A percentile compares a stretch with the other conserved stretches of the same genome.
Evolutionary conservation across 1,140 invertebrate species (phyloP).

Genomic region (Popillia japonica): DNA sequence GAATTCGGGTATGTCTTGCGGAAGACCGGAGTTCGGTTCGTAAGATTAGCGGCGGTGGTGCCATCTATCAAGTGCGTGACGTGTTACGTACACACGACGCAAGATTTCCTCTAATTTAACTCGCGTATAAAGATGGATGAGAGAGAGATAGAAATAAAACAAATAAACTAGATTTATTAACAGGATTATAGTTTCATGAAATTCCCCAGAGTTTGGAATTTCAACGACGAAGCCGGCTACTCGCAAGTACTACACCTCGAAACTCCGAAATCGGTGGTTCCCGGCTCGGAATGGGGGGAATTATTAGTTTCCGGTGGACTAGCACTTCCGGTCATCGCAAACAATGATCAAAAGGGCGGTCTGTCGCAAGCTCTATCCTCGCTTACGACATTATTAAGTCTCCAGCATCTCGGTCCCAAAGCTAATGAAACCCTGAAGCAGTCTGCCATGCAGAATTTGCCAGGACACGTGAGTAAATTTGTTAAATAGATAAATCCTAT

Average conservation of each 20-base stretch:
- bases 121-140: no score
- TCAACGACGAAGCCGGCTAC: constrained; percentile 73
- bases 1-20: neutral
- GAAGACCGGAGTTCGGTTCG: neutral
- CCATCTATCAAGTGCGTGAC: neutral
- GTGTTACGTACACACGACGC: neutral
- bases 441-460: constrained; percentile 62
- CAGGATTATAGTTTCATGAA: no score
- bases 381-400: constrained; percentile 60
- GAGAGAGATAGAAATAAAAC: no score
- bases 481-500: no score
- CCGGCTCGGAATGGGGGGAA: constrained; percentile 68
- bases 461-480: constrained; percentile 62
- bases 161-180: no score
- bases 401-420: constrained; percentile 63
- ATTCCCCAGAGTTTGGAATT: constrained; percentile 73
- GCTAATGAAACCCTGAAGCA: constrained; percentile 62
- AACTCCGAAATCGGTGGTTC: constrained; percentile 68
- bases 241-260: constrained; percentile 72
- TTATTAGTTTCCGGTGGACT: constrained; percentile 68
- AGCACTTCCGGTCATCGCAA: constrained; percentile 62
- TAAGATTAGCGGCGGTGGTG: neutral
- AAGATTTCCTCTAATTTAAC: no score
- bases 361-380: constrained; percentile 57
- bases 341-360: constrained; percentile 51